Conservation (phyloP, 2,888 invertebrate genomes). For the Catocala nupta region DNA sequence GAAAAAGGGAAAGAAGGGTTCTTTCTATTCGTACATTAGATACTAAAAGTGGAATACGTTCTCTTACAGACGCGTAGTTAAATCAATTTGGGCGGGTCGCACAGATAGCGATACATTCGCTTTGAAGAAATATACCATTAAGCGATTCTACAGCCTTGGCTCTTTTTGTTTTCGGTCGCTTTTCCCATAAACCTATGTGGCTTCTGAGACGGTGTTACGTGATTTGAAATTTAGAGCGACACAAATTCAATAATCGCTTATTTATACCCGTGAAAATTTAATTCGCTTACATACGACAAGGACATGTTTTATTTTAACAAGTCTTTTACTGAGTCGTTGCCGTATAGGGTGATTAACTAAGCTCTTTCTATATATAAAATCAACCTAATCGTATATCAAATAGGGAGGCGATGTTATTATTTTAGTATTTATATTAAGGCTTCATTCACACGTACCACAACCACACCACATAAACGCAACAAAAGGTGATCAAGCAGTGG, state of each 20-base stretch:
- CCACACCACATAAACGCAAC: no score
- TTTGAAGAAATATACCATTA: conserved; percentile 60
- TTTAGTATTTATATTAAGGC: no score
- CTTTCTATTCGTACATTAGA: conserved; percentile 41
- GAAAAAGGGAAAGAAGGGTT: conserved; percentile 39
- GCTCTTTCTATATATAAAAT: no score
- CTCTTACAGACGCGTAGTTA: conserved; percentile 56
- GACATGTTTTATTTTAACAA: not conserved
- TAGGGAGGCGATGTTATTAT: no score
- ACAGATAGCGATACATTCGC: conserved; percentile 63
- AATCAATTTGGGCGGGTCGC: conserved; percentile 71
- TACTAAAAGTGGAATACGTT: conserved; percentile 57
- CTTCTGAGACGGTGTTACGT: conserved; percentile 43
- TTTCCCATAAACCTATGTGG: conserved; percentile 40
- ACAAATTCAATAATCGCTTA: conserved; percentile 10
- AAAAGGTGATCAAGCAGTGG: no score
- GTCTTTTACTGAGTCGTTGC: not conserved
- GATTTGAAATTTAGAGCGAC: conserved; percentile 22
- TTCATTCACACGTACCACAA: no score
- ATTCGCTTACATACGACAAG: not conserved
- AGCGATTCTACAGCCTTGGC: conserved; percentile 46
- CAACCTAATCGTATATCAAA: no score
- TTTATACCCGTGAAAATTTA: not conserved
- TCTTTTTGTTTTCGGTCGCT: conserved; percentile 58
- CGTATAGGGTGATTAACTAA: not conserved